phyloP scores from a whole-genome alignment of 1,140 invertebrate genomes.

The Diachasmimorpha longicaudata region DNA sequence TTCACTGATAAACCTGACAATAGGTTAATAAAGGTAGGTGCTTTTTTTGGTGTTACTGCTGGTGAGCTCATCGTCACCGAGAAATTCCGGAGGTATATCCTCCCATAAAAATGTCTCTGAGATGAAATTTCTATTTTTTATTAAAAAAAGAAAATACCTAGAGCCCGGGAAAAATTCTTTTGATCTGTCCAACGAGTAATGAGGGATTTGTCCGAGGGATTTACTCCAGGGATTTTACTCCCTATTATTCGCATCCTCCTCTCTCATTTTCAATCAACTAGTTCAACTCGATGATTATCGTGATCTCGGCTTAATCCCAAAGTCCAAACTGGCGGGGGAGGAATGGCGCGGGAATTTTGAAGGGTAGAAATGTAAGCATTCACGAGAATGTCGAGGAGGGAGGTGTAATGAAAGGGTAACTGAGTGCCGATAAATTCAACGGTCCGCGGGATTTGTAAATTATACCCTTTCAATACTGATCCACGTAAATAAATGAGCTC shows the following conservation, averaged over 20 bases:
- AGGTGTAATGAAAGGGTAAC: conserved; percentile 62
- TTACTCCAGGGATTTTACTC: background rate
- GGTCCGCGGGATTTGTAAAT: conserved; percentile 64
- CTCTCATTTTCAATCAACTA: conserved; percentile 51
- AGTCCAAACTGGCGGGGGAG: conserved; percentile 35
- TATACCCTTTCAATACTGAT: conserved; percentile 61
- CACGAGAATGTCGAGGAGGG: conserved; percentile 37
- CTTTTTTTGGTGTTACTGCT: background rate
- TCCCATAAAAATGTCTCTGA: background rate
- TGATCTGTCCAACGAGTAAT: background rate
- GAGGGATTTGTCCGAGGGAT: background rate
- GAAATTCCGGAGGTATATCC: background rate
- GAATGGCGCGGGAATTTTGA: conserved; percentile 33
- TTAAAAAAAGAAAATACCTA: background rate
- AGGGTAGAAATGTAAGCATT: conserved; percentile 49
- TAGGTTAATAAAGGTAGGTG: background rate
- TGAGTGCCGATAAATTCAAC: conserved; percentile 63
- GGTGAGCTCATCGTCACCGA: background rate
- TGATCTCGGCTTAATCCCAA: conserved; percentile 41
- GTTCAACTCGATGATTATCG: conserved; percentile 50
- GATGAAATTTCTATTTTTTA: background rate
- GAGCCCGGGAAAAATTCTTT: background rate
- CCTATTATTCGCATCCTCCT: conserved; percentile 22
- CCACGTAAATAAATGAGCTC: conserved; percentile 54
- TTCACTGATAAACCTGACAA: background rate